Evolutionary conservation across 2,888 invertebrate genomes (phyloP).

Genomic region (Operophtera brumata): DNA sequence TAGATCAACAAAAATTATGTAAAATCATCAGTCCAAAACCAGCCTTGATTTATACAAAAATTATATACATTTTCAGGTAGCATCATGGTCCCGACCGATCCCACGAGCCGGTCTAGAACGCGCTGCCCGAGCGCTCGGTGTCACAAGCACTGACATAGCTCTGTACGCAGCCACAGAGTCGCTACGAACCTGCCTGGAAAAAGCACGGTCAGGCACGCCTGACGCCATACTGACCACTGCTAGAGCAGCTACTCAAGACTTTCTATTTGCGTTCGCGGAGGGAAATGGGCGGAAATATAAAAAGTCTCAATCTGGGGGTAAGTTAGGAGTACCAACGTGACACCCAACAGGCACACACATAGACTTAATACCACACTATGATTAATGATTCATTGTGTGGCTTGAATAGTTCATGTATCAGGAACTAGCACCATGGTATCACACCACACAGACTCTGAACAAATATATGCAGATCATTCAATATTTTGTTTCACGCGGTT

Average conservation of each 20-base stretch:
- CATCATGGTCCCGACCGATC: constrained; percentile 86
- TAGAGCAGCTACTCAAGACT: constrained; percentile 80
- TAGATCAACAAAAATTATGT: no score
- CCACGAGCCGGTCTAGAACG: constrained; percentile 78
- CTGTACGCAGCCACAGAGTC: constrained; percentile 83
- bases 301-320: constrained; percentile 79
- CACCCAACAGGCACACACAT: no score
- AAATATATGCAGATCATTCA: no score
- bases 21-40: no score
- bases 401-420: no score
- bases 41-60: no score
- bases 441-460: no score
- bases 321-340: constrained; percentile 14
- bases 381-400: no score
- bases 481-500: no score
- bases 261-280: constrained; percentile 75
- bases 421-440: no score
- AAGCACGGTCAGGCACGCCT: constrained; percentile 75
- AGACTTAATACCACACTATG: no score
- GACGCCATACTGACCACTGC: constrained; percentile 83
- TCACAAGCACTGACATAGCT: constrained; percentile 83
- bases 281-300: constrained; percentile 72
- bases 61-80: constrained; percentile 59
- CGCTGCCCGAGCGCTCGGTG: constrained; percentile 81
- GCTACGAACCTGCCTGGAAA: constrained; percentile 83